Evolutionary conservation across 2,888 invertebrate species (phyloP).

Genomic region (Lepidochrysops patricia): DNA sequence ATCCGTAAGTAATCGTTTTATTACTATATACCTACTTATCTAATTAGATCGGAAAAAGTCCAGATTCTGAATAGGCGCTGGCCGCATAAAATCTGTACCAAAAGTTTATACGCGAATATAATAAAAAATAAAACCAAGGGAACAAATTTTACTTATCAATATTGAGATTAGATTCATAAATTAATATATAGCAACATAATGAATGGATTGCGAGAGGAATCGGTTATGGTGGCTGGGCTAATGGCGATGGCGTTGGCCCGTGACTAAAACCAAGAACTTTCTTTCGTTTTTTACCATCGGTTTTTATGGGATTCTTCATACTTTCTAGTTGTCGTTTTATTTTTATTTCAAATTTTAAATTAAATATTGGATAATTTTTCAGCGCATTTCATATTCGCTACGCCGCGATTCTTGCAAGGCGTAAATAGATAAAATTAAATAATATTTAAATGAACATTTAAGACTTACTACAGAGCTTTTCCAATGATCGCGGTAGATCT

Average conservation of each 20-base stretch:
- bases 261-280: slow-evolving; percentile 1
- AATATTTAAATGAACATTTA: too few species aligned
- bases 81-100: too few species aligned
- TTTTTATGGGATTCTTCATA: background rate
- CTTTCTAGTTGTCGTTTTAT: background rate
- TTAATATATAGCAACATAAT: background rate
- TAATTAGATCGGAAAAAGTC: too few species aligned
- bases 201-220: slow-evolving; percentile 1
- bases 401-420: background rate
- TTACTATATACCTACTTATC: too few species aligned
- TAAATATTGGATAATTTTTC: too few species aligned
- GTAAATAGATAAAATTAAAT: too few species aligned
- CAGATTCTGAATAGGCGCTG: too few species aligned
- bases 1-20: too few species aligned
- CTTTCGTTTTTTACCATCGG: background rate
- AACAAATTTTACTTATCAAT: background rate
- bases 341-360: background rate
- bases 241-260: background rate
- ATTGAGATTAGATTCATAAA: background rate
- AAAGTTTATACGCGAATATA: too few species aligned
- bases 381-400: too few species aligned
- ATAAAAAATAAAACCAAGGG: background rate
- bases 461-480: too few species aligned
- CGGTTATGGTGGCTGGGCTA: background rate
- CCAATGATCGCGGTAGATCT: too few species aligned